Base-by-base conservation (phyloP, 2,797 vertebrate species). In the Rhodeus uyekii region DNA sequence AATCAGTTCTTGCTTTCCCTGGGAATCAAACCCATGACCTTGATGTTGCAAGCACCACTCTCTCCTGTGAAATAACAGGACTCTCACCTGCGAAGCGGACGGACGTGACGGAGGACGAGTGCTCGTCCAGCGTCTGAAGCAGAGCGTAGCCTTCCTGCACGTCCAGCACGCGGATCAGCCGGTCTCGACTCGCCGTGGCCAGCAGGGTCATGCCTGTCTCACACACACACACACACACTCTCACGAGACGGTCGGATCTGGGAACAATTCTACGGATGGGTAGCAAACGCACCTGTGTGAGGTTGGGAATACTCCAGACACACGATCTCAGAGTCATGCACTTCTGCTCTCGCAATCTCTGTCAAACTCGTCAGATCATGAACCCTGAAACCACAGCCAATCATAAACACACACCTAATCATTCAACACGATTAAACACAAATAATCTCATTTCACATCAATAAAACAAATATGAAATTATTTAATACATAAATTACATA, bases 31-130 rank as follows among this genome's bases (percentile, higher is more conserved):
- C n/a, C n/a, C n/a, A n/a, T n/a, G n/a, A n/a, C n/a, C n/a, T n/a
- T n/a, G n/a, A n/a, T n/a, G n/a, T n/a, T n/a, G n/a, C n/a, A n/a
- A n/a, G n/a, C n/a, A n/a, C n/a, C n/a, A n/a, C n/a, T n/a, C n/a
- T n/a, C n/a, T n/a, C n/a, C n/a, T n/a, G n/a, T 3, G 53, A 55
- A 44, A 29, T 16, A 16, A 68, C 5, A 73, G 78, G 87, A 18
- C 79, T 55, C 90, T 92, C 92, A 99, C 98, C 96, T 87, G 97
- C 96, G 89, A 99, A 99, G 82, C 96, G 96, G 77, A 99, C 95
- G 58, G 98, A 96, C 71, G 97, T 98, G 92, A 99, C 96, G 81
- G 96, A 97, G 75, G 98, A 98, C 13, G 97, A 99, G 91, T 99
- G 98, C 68, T 99, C 96, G 1, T 99, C 97, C 74, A 99, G 90